Evolutionary conservation across 2,113 vertebrate genomes (phyloP).

Genomic region (Chaetodon auriga): DNA sequence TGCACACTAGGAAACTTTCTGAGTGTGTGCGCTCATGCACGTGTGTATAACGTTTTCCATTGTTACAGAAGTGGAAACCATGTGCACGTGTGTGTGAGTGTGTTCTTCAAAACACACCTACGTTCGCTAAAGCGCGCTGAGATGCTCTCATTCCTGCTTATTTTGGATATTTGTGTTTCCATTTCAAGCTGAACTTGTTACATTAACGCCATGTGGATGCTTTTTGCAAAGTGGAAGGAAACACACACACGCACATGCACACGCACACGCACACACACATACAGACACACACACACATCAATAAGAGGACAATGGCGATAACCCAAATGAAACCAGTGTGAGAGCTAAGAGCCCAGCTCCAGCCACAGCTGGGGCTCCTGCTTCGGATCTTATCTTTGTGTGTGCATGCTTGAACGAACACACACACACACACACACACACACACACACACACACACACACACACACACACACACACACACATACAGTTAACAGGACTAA

Average conservation of each 20-base stretch:
- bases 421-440: background rate
- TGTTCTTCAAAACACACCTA: slow-evolving; percentile 7
- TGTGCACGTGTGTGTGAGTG: background rate
- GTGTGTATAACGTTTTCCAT: slow-evolving; percentile 57
- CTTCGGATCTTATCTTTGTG: slow-evolving; percentile 65
- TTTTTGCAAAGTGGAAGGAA: background rate
- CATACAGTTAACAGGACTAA: background rate
- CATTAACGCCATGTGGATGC: background rate
- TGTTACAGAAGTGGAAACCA: slow-evolving; percentile 53
- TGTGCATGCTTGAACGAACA: background rate
- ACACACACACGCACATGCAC: background rate
- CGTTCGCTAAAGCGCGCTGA: background rate
- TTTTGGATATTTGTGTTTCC: slow-evolving; percentile 12
- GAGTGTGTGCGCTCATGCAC: slow-evolving; percentile 23
- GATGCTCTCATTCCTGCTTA: background rate
- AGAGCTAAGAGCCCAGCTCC: slow-evolving; percentile 45
- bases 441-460: background rate
- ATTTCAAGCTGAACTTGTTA: slow-evolving; percentile 11
- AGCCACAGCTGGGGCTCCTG: slow-evolving; percentile 64
- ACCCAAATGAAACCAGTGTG: slow-evolving; percentile 64
- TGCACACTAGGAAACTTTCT: slow-evolving; percentile 63
- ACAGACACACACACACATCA: slow-evolving; percentile 32
- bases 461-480: slow-evolving; percentile 10
- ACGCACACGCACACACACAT: background rate
- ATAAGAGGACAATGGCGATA: slow-evolving; percentile 25